Evolutionary conservation across 2,113 vertebrate species (phyloP).

Genomic region (Noctilio leporinus): DNA sequence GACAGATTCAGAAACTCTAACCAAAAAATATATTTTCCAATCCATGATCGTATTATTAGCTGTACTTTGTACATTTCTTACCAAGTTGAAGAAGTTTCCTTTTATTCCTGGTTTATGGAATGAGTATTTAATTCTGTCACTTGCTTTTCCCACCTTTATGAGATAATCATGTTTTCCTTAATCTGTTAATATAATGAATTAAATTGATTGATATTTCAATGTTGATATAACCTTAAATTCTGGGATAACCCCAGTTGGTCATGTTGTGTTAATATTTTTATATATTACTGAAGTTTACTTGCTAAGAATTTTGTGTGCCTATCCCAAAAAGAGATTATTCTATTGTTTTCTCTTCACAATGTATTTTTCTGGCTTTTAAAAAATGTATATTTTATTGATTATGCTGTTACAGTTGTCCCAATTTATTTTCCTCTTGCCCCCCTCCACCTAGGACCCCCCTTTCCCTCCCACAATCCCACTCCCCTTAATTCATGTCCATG

Average conservation of each 20-base stretch:
- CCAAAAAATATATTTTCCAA: background rate
- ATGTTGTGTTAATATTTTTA: background rate
- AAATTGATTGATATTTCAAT: background rate
- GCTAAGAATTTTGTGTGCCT: background rate
- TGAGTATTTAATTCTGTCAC: background rate
- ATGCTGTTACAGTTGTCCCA: no score
- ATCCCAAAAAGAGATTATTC: background rate
- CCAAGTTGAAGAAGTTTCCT: background rate
- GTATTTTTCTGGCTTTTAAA: background rate
- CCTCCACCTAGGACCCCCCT: no score
- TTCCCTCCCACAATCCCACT: no score
- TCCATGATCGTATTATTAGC: background rate
- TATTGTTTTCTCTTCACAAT: background rate
- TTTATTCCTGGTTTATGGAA: background rate
- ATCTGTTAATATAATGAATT: background rate
- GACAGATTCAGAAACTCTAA: background rate
- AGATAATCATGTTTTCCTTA: background rate
- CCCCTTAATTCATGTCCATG: no score
- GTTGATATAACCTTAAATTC: background rate
- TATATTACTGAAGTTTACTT: background rate
- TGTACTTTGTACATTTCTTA: background rate
- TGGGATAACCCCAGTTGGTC: background rate
- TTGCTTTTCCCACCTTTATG: background rate
- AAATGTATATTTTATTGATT: no score
- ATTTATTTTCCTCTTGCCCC: no score